Evolutionary conservation across 2,888 invertebrate species (phyloP), one percentile per base, ranked within the genome.

Genomic region (Drosophila kambysellisi): DNA sequence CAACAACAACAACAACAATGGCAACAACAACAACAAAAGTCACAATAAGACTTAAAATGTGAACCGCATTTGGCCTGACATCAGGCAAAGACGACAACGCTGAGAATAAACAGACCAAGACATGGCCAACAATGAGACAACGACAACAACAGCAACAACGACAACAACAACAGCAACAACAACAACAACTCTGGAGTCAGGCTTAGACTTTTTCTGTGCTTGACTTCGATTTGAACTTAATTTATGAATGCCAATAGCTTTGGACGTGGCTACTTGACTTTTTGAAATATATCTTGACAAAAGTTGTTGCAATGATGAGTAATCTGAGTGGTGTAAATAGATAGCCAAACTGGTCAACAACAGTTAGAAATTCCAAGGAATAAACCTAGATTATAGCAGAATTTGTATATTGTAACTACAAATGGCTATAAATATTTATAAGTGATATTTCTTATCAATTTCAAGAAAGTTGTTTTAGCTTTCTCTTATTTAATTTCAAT

Each of bases 21-120:
- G 8, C 46, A 41, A 29, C 43, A 51, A 25, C 56, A 60, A 25
- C 50, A 70, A 59, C 54, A 70, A 70, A 53, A 51, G 57, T 25
- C 60, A 74, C 81, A 81, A 74, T 66, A 62, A 48, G 64, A 67
- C 71, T 74, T 63, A 64, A 81, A 81, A 62, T 67, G 74, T 74
- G 70, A 70, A 62, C 57, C 63, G 76, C 78, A 62, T 63, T 76
- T 58, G 57, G 68, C 61, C 53, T 63, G 68, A 64, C 73, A 81
- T 63, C 69, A 51, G 48, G 20, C 54, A 41, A 37, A 48, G 41
- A 29, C 70, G 46, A 66, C 65, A 41, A 58, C 46, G 37, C 56
- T 62, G 67, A 64, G 64, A 77, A 72, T 62, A 60, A 74, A 70
- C 68, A 43, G 60, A 51, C 58, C 65, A 66, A 59, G 33, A 67